phyloP scores from a whole-genome alignment of 2,797 vertebrate species.

The Pyrrhura leucotis region DNA sequence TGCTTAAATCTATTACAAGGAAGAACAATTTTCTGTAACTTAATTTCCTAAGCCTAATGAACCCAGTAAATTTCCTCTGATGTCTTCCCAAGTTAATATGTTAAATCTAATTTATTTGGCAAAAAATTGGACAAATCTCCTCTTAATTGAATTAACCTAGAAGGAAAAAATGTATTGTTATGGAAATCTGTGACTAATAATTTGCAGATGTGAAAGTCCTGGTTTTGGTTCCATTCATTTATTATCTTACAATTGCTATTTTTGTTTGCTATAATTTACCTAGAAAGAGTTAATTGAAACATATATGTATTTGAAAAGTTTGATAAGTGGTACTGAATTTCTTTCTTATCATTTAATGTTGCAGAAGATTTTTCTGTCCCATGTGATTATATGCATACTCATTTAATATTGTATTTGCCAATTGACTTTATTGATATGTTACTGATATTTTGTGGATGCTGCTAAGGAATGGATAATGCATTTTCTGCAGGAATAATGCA shows the following conservation, averaged over 20 bases:
- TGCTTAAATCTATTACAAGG: constrained; percentile 79
- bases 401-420: neutral
- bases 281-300: neutral
- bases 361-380: constrained; percentile 4
- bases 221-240: constrained; percentile 47
- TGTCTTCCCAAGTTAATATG: constrained; percentile 80
- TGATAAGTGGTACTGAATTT: neutral
- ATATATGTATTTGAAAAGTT: constrained; percentile 6
- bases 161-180: constrained; percentile 70
- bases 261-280: constrained; percentile 28
- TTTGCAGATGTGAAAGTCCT: constrained; percentile 50
- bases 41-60: constrained; percentile 84
- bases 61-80: constrained; percentile 80
- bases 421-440: neutral
- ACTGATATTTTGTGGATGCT: neutral
- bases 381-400: neutral
- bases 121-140: constrained; percentile 74
- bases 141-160: constrained; percentile 77
- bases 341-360: neutral
- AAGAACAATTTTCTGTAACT: constrained; percentile 80
- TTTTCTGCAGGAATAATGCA: neutral
- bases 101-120: constrained; percentile 80
- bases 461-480: neutral
- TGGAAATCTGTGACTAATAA: constrained; percentile 72
- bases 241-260: neutral